phyloP scores from a whole-genome alignment of 1,140 invertebrate species.

The Cecropterus lyciades region DNA sequence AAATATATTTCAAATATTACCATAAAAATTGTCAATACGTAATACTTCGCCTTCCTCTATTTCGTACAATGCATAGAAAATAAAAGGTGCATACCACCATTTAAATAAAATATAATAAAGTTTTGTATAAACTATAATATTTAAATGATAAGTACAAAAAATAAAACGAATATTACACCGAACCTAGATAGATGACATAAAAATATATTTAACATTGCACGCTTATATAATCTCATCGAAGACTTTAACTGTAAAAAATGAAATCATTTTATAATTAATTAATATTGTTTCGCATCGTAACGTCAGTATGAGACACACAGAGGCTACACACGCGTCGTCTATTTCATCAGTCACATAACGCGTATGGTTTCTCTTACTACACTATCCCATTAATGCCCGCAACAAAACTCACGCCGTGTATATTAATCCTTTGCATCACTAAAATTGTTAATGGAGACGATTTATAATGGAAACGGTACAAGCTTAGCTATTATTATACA shows the following conservation, averaged over 20 bases:
- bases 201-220: slow-evolving; percentile 24
- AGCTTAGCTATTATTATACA: slow-evolving; percentile 58
- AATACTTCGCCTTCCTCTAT: not conserved
- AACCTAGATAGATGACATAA: slow-evolving; percentile 22
- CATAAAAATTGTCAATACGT: not conserved
- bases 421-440: slow-evolving; percentile 15
- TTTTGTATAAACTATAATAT: slow-evolving; percentile 16
- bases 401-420: slow-evolving; percentile 32
- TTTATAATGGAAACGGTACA: slow-evolving; percentile 49
- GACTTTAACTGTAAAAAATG: not conserved
- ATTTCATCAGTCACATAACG: slow-evolving; percentile 38
- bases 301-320: not conserved
- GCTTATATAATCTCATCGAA: slow-evolving; percentile 4
- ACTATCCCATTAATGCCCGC: slow-evolving; percentile 37
- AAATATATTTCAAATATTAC: slow-evolving; percentile 6
- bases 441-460: slow-evolving; percentile 9
- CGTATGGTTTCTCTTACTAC: slow-evolving; percentile 28
- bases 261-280: not conserved
- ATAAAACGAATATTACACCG: slow-evolving; percentile 22
- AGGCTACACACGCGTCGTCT: slow-evolving; percentile 2
- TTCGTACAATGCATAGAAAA: slow-evolving; percentile 25
- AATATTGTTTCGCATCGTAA: not conserved
- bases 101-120: slow-evolving; percentile 10
- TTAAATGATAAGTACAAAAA: slow-evolving; percentile 32
- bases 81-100: slow-evolving; percentile 15